Base-by-base conservation (phyloP, 2,113 vertebrate species). In the Illadopsis cleaveri region DNA sequence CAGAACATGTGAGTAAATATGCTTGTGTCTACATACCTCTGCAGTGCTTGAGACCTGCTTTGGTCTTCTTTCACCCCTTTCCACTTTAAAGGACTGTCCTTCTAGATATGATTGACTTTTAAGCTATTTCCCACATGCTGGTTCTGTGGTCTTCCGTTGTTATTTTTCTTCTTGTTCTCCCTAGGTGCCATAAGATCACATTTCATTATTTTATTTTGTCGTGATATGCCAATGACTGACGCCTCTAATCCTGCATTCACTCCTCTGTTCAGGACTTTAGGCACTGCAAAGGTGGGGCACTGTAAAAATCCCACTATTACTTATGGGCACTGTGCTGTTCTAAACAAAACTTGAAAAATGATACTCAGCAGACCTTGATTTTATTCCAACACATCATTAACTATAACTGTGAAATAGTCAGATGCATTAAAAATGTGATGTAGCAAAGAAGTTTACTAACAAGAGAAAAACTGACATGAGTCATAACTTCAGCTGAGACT, bases 201-300 rank as follows among this genome's bases (percentile, higher is more conserved):
- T 83, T 93, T 78, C 40, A 70, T 73, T 82, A 86, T 89, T 93
- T 87, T 51, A 77, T 86, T 86, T 87, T 88, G 71, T 70, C 88
- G 66, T 70, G 73, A 40, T 56, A 56, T 40, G 44, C n/a, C 76
- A 58, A 12, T 37, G 71, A 71, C 40, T 53, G 64, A 62, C 61
- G 58, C 45, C 23, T 93, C 70, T 80, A 89, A 94, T 84, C 57
- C 80, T 15, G 2, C 69, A 62, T 86, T 83, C 65, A 66, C 84
- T 91, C 44, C 30, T 73, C 82, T 69, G 6, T 89, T 86, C 30
- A 60, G 47, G 80, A 79, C 20, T 86, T 78, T 4, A 45, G 62
- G 33, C 33, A 64, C 76, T 53, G 25, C 33, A 72, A 62, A 54
- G 17, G 30, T 57, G 23, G 84, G 44, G 28, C 23, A 56, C 25